Percentiles rank a stretch among this genome's conserved stretches.
phyloP scores from a whole-genome alignment of 2,797 vertebrate species.

The Gobionotothen gibberifrons region DNA sequence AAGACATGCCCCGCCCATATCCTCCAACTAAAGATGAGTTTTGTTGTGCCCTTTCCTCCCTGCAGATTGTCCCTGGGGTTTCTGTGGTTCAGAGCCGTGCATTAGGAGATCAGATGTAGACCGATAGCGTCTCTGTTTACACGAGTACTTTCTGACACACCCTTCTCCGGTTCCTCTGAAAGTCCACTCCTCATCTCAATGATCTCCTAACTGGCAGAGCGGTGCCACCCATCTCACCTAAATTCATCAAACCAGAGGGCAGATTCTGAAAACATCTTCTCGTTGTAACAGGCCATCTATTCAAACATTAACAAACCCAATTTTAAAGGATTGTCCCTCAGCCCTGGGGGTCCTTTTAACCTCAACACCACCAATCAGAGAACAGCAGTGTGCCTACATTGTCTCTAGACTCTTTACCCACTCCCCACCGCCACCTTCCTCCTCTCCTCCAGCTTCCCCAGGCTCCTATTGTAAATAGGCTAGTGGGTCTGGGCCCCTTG shows the following conservation, averaged over 20 bases:
- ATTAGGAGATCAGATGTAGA: conserved; percentile 39
- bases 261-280: conserved; percentile 26
- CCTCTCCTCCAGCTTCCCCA: conserved; percentile 20
- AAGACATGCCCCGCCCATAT: conserved; percentile 32
- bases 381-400: conserved; percentile 45
- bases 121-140: conserved; percentile 43
- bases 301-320: conserved; percentile 57
- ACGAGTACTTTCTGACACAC: conserved; percentile 1
- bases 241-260: conserved; percentile 55
- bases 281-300: conserved; percentile 58
- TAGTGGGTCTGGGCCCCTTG: conserved; percentile 55
- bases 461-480: conserved; percentile 64
- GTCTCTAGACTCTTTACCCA: conserved; percentile 20
- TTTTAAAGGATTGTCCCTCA: conserved; percentile 50
- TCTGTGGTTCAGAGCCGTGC: conserved; percentile 16
- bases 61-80: background rate
- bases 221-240: conserved; percentile 23
- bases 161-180: conserved; percentile 39
- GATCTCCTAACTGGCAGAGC: conserved; percentile 25
- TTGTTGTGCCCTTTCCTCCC: conserved; percentile 9
- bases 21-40: conserved; percentile 25
- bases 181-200: conserved; percentile 39
- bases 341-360: conserved; percentile 46
- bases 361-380: conserved; percentile 45
- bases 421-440: conserved; percentile 20